phyloP scores from a whole-genome alignment of 2,113 vertebrate genomes.

The Chamaea fasciata region DNA sequence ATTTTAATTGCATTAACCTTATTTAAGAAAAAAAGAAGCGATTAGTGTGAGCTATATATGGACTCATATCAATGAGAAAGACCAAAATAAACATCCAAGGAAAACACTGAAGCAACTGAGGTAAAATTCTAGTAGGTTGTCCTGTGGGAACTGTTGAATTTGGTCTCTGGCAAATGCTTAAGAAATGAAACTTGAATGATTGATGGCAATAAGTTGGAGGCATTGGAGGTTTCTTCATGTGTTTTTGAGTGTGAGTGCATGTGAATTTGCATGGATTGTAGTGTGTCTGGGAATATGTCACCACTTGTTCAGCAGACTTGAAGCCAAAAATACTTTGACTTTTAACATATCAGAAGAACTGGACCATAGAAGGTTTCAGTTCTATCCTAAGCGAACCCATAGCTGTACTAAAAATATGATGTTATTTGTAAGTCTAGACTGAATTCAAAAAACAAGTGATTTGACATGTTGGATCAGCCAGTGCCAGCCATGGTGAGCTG shows the following conservation, averaged over 20 bases:
- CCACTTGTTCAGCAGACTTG: background rate
- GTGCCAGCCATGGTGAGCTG: background rate
- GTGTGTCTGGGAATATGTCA: background rate
- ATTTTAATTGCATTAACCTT: slow-evolving; percentile 63
- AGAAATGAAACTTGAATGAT: background rate
- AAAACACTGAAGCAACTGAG: background rate
- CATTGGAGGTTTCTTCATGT: background rate
- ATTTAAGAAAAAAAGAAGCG: slow-evolving; percentile 39
- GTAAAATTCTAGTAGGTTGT: background rate
- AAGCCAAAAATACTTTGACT: slow-evolving; percentile 43
- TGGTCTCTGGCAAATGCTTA: background rate
- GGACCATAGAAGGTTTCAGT: slow-evolving; percentile 51
- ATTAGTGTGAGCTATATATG: background rate
- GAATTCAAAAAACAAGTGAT: slow-evolving; percentile 9
- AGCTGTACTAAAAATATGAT: slow-evolving; percentile 34
- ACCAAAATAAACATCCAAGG: slow-evolving; percentile 28
- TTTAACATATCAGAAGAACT: slow-evolving; percentile 17
- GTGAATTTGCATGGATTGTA: background rate
- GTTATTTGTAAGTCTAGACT: slow-evolving; percentile 56
- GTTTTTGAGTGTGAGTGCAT: background rate
- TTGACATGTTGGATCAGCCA: background rate
- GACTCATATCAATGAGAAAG: background rate
- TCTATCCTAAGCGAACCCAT: background rate
- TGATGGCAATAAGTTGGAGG: background rate
- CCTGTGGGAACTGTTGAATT: background rate